These are phyloP conservation scores for Phalanger gymnotis DNA, from an alignment of 2,797 vertebrate species.

Conservation along the genomic window DNA sequence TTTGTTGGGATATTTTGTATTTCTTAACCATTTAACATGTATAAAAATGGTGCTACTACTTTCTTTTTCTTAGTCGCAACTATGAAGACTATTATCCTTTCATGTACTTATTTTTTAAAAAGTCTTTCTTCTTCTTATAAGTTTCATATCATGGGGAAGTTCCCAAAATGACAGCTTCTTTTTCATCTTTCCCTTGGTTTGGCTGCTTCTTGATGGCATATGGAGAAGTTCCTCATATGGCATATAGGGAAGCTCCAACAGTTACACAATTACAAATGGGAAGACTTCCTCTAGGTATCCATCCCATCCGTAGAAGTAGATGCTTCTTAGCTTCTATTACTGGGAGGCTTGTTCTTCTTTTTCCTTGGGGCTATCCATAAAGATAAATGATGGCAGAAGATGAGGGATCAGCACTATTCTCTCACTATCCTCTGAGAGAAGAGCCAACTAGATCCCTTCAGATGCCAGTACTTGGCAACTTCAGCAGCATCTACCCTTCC, in stretches of 20 bases:
- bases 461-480: neutral
- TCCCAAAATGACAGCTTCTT: neutral
- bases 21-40: neutral
- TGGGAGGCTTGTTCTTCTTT: neutral
- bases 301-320: constrained; percentile 1
- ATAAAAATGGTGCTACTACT: neutral
- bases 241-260: constrained; percentile 24
- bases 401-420: neutral
- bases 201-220: constrained; percentile 11
- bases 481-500: neutral
- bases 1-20: neutral
- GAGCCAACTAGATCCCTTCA: neutral
- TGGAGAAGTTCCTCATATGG: neutral
- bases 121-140: neutral
- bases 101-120: neutral
- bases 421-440: neutral
- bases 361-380: neutral
- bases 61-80: neutral
- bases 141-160: constrained; percentile 1
- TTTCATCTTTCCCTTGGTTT: constrained; percentile 33
- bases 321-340: neutral
- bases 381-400: neutral
- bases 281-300: neutral
- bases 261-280: neutral
- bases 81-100: neutral